Evolutionary conservation across 2,113 vertebrate genomes (phyloP).

Genomic region (Dipodomys ordii): DNA sequence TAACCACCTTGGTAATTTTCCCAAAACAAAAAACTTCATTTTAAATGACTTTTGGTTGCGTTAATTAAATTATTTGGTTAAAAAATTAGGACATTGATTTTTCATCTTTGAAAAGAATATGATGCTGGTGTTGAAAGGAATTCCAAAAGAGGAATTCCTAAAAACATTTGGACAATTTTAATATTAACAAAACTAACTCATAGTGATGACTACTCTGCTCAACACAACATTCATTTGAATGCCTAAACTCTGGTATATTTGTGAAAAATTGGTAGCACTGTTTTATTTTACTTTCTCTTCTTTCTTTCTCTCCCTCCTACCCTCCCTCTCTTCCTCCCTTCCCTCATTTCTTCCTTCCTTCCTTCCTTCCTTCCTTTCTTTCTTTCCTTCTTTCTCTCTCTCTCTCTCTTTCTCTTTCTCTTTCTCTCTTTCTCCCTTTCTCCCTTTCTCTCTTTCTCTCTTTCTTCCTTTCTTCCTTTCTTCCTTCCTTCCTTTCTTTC

Average conservation of each 20-base stretch:
- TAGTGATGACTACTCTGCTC: neutral
- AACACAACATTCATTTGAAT: neutral
- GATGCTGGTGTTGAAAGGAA: no score
- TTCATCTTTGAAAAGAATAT: conserved; percentile 37
- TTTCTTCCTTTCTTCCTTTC: no score
- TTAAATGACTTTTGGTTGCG: conserved; percentile 19
- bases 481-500: no score
- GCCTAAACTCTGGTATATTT: neutral
- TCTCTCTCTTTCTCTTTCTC: no score
- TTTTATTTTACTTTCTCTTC: neutral
- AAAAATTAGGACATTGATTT: neutral
- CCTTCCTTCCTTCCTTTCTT: no score
- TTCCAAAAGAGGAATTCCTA: neutral
- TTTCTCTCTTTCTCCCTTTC: no score
- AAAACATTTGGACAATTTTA: conserved; percentile 22
- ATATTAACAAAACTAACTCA: neutral
- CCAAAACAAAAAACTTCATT: neutral
- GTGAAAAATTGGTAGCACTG: neutral
- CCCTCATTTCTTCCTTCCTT: no score
- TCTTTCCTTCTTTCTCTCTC: no score
- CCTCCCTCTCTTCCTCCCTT: no score
- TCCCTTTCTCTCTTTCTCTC: no score
- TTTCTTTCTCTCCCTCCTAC: no score
- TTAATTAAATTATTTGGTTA: conserved; percentile 34
- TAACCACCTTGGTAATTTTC: conserved; percentile 15